Conservation (phyloP, 2,113 vertebrate species). For the Galbula dea region DNA sequence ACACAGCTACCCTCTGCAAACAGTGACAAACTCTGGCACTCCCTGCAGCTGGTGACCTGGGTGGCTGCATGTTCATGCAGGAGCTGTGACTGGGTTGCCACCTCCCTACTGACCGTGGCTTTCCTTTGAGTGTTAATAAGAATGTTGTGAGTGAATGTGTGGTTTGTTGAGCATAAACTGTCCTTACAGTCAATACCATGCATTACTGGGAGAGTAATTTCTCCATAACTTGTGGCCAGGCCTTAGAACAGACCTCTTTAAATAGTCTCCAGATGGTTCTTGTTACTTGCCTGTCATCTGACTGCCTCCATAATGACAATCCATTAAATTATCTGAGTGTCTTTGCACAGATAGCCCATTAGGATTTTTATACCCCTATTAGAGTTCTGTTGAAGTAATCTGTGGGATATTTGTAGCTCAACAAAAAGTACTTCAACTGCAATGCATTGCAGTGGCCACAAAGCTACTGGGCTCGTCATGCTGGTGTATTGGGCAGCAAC, state of each 20-base stretch:
- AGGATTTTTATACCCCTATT: not conserved
- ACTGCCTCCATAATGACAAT: not conserved
- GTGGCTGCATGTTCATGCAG: no score
- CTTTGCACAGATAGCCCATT: not conserved
- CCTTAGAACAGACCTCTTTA: not conserved
- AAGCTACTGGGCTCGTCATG: not conserved
- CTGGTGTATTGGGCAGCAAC: not conserved
- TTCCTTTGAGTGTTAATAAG: no score
- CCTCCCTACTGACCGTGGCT: no score
- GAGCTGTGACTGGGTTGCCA: no score
- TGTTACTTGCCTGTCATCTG: not conserved
- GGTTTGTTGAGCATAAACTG: not conserved
- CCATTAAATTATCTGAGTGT: not conserved
- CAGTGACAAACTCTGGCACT: no score
- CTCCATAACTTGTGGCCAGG: not conserved
- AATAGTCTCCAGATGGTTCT: slow-evolving; percentile 2
- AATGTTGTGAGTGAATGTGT: not conserved
- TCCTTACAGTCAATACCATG: not conserved
- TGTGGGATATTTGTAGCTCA: not conserved
- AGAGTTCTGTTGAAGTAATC: not conserved
- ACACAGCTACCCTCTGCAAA: no score
- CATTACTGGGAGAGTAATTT: not conserved
- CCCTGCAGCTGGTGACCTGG: no score
- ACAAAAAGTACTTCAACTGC: accelerated
- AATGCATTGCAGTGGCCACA: not conserved